phyloP scores from a whole-genome alignment of 2,888 invertebrate genomes.

The Serrognathus titanus region DNA sequence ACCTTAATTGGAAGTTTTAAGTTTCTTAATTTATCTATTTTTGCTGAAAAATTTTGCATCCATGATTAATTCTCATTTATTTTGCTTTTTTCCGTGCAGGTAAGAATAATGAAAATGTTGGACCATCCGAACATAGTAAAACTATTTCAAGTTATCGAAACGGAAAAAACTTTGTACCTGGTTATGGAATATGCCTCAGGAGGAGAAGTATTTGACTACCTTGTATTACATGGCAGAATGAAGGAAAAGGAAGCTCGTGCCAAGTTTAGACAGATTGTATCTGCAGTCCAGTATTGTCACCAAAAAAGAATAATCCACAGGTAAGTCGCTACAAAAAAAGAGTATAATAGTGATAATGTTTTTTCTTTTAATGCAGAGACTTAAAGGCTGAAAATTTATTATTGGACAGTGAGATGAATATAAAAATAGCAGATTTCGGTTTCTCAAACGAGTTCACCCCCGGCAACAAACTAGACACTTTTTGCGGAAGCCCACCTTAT shows the following conservation, averaged over 20 bases:
- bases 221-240: slow-evolving; percentile 96
- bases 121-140: slow-evolving; percentile 99
- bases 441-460: slow-evolving; percentile 99
- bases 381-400: slow-evolving; percentile 98
- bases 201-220: slow-evolving; percentile 99
- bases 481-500: slow-evolving; percentile 99
- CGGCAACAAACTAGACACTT: slow-evolving; percentile 98
- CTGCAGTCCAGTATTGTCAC: slow-evolving; percentile 99
- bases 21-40: too few species aligned
- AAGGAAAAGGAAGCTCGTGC: slow-evolving; percentile 96
- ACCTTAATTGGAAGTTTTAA: too few species aligned
- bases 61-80: too few species aligned
- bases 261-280: slow-evolving; percentile 98
- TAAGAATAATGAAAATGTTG: slow-evolving; percentile 99
- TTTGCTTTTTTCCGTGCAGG: slow-evolving; percentile 54
- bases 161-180: slow-evolving; percentile 98
- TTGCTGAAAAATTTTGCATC: too few species aligned
- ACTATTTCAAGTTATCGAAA: slow-evolving; percentile 99
- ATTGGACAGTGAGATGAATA: slow-evolving; percentile 99
- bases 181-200: slow-evolving; percentile 99
- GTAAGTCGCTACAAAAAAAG: slow-evolving; percentile 44
- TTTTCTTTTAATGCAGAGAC: slow-evolving; percentile 50
- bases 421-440: slow-evolving; percentile 99
- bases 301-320: slow-evolving; percentile 99
- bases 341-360: background rate